Evolutionary conservation across 2,888 invertebrate species (phyloP), one percentile per base, ranked within the genome.

Genomic region (Noctua janthe): DNA sequence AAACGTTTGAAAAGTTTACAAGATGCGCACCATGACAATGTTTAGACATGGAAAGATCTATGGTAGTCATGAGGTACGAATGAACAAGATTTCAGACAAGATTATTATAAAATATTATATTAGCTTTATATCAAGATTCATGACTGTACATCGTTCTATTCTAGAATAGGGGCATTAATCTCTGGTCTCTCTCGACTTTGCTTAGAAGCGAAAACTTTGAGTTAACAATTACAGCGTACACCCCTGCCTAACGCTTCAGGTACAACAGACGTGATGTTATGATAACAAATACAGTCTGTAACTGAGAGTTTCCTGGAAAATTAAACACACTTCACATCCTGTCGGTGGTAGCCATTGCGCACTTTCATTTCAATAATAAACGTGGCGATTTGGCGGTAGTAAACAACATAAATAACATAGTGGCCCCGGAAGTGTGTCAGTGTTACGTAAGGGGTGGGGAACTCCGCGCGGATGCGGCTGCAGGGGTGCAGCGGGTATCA

Each of bases 331-430:
- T 54, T 49, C 54, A 20, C 49, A 71, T 79, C 49, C 70, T 59
- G 64, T 59, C 23, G 43, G 35, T 39, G 13, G 74, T 70, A 71
- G n/a, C 71, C 72, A 81, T 76, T 71, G 39, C 59, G 62, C 76
- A 75, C 70, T 70, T 76, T 72, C n/a, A 66, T 70, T 80, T 84
- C 35, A 78, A 79, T 75, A 80, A 70, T 66, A 71, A 73, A 69
- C 56, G 75, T 76, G 76, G 66, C 51, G 74, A 78, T 81, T 84
- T 75, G 77, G 73, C 54, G 73, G 79, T 81, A 80, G 78, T 87
- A 83, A 88, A 88, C 84, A 86, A 88, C 81, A 86, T 86, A 84
- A 86, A 87, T 89, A 87, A 78, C 80, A 62, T 75, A 84, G 84
- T 87, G 67, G 74, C 39, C 66, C 29, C 76, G 82, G 82, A 89